A percentile compares a stretch with the other conserved stretches of the same genome.
phyloP scores from a whole-genome alignment of 2,797 vertebrate species.

The Tenualosa thibaudeaui region DNA sequence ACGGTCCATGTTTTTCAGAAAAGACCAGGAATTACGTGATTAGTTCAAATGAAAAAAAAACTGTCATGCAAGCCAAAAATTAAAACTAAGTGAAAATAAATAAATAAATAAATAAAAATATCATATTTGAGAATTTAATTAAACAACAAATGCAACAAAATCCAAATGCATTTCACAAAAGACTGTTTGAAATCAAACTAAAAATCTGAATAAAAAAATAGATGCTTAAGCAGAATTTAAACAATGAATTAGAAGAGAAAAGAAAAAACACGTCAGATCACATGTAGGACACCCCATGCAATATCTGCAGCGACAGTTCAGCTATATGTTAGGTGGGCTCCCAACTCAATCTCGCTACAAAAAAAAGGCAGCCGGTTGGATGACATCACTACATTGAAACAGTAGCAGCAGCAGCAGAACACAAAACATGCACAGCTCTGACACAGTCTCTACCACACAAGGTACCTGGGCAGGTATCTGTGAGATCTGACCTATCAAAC shows the following conservation, averaged over 20 bases:
- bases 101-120: background rate
- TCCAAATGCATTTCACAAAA: background rate
- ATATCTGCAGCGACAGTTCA: background rate
- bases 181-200: constrained; percentile 15
- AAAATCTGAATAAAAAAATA: constrained; percentile 25
- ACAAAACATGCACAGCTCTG: background rate
- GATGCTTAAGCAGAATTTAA: constrained; percentile 13
- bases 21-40: constrained; percentile 48
- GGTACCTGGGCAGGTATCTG: background rate
- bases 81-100: background rate
- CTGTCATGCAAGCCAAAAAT: constrained; percentile 24
- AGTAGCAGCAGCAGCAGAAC: background rate
- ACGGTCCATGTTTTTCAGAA: constrained; percentile 41
- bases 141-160: constrained; percentile 10
- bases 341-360: constrained; percentile 2
- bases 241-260: constrained; percentile 27
- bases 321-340: background rate
- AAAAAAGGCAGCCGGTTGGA: constrained; percentile 4
- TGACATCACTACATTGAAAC: background rate
- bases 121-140: too few relatives aligned
- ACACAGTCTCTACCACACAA: background rate
- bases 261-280: constrained; percentile 18
- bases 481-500: background rate
- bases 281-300: constrained; percentile 34
- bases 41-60: constrained; percentile 46